These are phyloP conservation scores for Latrodectus geometricus DNA, from an alignment of 1,140 invertebrate genomes.

Conservation along the genomic window DNA sequence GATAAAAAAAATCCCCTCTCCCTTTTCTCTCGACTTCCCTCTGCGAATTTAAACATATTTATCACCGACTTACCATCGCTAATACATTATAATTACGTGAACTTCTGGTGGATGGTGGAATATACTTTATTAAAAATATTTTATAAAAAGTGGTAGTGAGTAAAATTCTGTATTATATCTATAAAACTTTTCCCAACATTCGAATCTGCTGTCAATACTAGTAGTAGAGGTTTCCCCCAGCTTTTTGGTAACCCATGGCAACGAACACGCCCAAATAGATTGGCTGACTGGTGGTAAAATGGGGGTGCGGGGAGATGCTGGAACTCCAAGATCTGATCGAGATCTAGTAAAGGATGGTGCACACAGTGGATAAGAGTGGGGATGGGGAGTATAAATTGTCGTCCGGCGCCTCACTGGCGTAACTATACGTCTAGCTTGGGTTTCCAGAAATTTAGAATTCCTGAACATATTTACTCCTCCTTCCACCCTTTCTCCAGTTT, in stretches of 20 bases:
- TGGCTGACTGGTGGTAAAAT: slow-evolving; percentile 9
- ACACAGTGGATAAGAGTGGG: neutral
- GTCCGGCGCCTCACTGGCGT: slow-evolving; percentile 48
- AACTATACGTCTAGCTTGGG: slow-evolving; percentile 54
- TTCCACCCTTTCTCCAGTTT: slow-evolving; percentile 18
- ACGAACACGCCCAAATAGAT: slow-evolving; percentile 60
- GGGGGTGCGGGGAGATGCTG: neutral
- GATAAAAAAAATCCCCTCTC: slow-evolving; percentile 26
- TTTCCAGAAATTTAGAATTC: slow-evolving; percentile 59
- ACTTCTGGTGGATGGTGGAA: neutral
- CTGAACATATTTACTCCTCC: slow-evolving; percentile 1
- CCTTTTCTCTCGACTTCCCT: neutral
- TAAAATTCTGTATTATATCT: neutral
- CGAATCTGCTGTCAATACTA: neutral
- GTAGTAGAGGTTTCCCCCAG: slow-evolving; percentile 7
- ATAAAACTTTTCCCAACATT: neutral
- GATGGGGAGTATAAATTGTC: slow-evolving; percentile 4
- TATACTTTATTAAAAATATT: slow-evolving; percentile 3
- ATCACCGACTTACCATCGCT: slow-evolving; percentile 38
- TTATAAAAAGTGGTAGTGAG: neutral
- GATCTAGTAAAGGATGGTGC: neutral
- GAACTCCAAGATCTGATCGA: slow-evolving; percentile 13
- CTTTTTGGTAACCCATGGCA: slow-evolving; percentile 36
- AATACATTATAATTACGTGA: slow-evolving; percentile 14
- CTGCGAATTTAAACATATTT: slow-evolving; percentile 35